Evolutionary conservation across 2,888 invertebrate species (phyloP).

Genomic region (Agelastica alni): DNA sequence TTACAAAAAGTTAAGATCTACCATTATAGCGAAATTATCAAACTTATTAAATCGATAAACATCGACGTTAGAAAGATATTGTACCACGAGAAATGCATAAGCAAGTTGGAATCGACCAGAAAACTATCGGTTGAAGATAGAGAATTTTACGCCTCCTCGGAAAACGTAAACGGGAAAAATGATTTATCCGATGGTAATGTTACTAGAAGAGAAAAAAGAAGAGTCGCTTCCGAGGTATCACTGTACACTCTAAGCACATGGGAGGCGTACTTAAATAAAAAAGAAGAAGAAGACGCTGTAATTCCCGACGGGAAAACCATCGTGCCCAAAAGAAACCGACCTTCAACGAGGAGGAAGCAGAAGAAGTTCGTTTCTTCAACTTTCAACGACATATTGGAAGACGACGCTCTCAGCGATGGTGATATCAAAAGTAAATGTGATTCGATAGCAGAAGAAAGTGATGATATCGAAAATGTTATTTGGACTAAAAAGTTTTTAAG

Average conservation of each 20-base stretch:
- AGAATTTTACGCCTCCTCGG: conserved; percentile 4
- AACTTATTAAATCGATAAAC: conserved; percentile 4
- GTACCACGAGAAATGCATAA: conserved; percentile 10
- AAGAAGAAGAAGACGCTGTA: conserved; percentile 5
- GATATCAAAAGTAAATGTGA: not conserved
- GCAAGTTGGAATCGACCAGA: conserved; percentile 4
- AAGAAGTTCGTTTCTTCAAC: conserved; percentile 18
- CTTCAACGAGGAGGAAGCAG: conserved; percentile 3
- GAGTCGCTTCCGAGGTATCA: conserved; percentile 3
- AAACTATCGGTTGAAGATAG: conserved; percentile 10
- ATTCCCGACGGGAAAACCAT: not conserved
- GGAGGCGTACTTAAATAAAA: conserved; percentile 15
- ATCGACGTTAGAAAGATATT: conserved; percentile 10
- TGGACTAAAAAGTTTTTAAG: not conserved
- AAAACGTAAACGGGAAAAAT: not conserved
- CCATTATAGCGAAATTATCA: conserved; percentile 12
- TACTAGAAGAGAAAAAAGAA: conserved; percentile 3
- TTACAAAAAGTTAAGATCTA: conserved; percentile 17
- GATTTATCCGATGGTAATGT: not conserved
- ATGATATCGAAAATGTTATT: not conserved
- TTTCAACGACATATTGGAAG: conserved; percentile 16
- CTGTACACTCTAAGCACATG: conserved; percentile 16
- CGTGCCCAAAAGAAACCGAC: conserved; percentile 8
- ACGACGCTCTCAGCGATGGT: not conserved
- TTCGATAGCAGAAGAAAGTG: conserved; percentile 11